Conservation (phyloP, 2,888 invertebrate species). For the Endomychus coccineus region DNA sequence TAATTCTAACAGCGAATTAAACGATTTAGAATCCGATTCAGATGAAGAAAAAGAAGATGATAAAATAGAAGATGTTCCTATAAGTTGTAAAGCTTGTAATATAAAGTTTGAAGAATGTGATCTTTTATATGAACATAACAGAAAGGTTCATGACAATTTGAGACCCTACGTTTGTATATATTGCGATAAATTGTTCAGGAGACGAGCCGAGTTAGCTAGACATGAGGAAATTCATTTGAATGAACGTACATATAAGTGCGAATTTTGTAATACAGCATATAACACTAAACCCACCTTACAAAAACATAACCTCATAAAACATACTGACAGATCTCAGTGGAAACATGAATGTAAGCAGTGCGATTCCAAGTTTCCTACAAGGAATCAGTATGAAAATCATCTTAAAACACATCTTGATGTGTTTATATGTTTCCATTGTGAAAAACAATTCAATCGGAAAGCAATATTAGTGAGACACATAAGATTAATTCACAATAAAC, state of each 20-base stretch:
- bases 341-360: constrained; percentile 1
- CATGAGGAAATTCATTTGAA: background rate
- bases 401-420: constrained; percentile 7
- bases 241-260: too few species aligned
- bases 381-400: constrained; percentile 3
- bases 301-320: too few species aligned
- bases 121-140: constrained; percentile 8
- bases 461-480: constrained; percentile 20
- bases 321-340: too few species aligned
- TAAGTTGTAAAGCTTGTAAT: constrained; percentile 6
- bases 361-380: constrained; percentile 3
- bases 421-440: constrained; percentile 23
- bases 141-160: constrained; percentile 1
- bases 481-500: constrained; percentile 15
- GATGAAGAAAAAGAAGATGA: constrained; percentile 2
- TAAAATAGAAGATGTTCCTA: background rate
- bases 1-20: constrained; percentile 9
- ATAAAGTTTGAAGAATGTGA: constrained; percentile 3
- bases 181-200: background rate
- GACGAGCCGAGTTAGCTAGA: background rate
- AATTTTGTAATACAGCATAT: too few species aligned
- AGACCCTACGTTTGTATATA: background rate
- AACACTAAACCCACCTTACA: too few species aligned
- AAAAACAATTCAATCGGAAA: constrained; percentile 19
- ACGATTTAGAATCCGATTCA: too few species aligned